A percentile compares a stretch with the other conserved stretches of the same genome.
These are phyloP conservation scores for Alaudala cheleensis DNA, from an alignment of 2,113 vertebrate species.

Conservation along the genomic window DNA sequence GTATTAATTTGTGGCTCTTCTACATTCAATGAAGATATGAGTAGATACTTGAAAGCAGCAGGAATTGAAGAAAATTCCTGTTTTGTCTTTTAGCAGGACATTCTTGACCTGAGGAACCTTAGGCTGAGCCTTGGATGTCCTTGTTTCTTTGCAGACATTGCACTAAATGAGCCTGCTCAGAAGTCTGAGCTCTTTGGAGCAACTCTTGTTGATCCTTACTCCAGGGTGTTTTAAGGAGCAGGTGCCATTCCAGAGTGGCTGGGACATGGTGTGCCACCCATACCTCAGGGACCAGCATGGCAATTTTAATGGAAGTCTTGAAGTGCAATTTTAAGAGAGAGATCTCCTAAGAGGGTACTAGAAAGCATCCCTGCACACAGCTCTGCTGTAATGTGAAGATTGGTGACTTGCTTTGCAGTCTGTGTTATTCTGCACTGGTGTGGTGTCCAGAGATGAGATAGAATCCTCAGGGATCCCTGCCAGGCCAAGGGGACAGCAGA, in stretches of 20 bases:
- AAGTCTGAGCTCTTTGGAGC: neutral
- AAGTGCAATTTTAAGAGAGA: neutral
- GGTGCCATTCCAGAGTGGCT: neutral
- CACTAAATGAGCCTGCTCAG: neutral
- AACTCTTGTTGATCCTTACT: neutral
- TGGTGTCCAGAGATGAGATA: neutral
- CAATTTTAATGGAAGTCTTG: neutral
- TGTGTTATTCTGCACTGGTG: neutral
- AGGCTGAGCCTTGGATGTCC: neutral
- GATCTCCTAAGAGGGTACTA: neutral
- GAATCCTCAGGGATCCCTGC: neutral
- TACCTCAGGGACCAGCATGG: neutral
- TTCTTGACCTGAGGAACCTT: neutral
- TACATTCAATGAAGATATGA: constrained; percentile 73
- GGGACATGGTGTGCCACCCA: neutral
- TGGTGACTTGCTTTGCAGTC: neutral
- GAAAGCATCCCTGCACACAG: neutral
- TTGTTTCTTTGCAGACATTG: neutral
- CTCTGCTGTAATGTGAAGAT: neutral
- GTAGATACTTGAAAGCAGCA: constrained; percentile 45
- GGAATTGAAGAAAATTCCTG: constrained; percentile 67
- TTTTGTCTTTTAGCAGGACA: constrained; percentile 73
- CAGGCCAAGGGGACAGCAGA: neutral
- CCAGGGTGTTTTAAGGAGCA: neutral
- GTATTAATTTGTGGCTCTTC: constrained; percentile 77